Conservation (phyloP, 2,888 invertebrate genomes). For the Salpingus planirostris region DNA sequence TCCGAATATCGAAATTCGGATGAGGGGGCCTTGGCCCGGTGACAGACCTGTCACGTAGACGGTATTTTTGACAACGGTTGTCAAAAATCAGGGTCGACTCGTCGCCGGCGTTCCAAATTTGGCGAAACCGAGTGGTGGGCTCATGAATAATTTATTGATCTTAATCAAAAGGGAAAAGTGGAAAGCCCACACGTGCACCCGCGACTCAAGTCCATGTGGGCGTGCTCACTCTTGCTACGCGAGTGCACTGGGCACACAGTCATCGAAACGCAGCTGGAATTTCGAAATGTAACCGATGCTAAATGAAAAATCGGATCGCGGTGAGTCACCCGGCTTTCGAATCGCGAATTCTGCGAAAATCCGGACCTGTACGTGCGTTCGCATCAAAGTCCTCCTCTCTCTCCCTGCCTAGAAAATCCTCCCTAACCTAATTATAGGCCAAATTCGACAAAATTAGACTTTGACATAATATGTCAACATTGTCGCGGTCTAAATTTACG, state of each 20-base stretch:
- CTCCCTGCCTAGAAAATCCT: constrained; percentile 24
- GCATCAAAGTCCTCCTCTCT: background rate
- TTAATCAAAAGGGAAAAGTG: constrained; percentile 22
- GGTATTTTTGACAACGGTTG: no score
- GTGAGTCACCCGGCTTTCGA: background rate
- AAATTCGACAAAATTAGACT: constrained; percentile 3
- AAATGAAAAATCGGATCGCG: constrained; percentile 6
- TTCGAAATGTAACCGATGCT: constrained; percentile 13
- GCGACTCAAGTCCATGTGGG: constrained; percentile 23
- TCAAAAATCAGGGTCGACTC: no score
- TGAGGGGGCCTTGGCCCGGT: no score
- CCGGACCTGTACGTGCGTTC: background rate
- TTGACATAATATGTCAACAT: constrained; percentile 21
- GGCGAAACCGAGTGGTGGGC: no score
- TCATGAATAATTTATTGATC: constrained; percentile 19
- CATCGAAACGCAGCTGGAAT: constrained; percentile 16
- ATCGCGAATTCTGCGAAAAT: constrained; percentile 1
- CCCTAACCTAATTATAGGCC: constrained; percentile 39
- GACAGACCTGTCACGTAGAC: background rate
- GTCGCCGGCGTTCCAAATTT: no score
- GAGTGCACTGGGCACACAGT: no score
- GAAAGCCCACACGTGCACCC: constrained; percentile 21
- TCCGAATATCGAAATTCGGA: no score
- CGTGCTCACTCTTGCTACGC: constrained; percentile 18
- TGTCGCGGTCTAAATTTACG: no score